Evolutionary conservation across 2,113 vertebrate species (phyloP).

Genomic region (Oryzias woworae): DNA sequence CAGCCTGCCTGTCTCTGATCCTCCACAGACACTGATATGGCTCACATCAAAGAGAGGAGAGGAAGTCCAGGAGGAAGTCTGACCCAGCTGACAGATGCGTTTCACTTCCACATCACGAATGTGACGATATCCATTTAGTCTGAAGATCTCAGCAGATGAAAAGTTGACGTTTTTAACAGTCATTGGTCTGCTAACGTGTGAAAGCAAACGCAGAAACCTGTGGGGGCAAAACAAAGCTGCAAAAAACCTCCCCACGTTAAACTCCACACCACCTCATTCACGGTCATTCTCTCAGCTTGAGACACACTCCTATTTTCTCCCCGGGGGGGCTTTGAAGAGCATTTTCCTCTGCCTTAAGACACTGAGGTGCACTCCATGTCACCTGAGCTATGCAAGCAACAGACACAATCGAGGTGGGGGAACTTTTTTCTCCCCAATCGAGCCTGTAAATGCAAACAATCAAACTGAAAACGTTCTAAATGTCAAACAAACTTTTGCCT

Average conservation of each 20-base stretch:
- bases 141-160: background rate
- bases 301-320: conserved; percentile 27
- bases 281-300: conserved; percentile 53
- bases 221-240: conserved; percentile 7
- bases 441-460: too few species aligned
- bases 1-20: conserved; percentile 50
- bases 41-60: conserved; percentile 57
- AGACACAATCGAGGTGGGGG: too few species aligned
- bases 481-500: too few species aligned
- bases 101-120: conserved; percentile 3
- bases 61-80: conserved; percentile 53
- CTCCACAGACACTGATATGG: conserved; percentile 45
- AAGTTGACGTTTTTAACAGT: background rate
- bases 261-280: conserved; percentile 16
- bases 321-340: background rate
- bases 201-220: conserved; percentile 50
- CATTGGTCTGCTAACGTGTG: conserved; percentile 51
- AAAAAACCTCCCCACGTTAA: conserved; percentile 14
- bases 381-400: too few species aligned
- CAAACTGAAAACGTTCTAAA: too few species aligned
- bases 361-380: too few species aligned
- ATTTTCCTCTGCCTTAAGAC: too few species aligned
- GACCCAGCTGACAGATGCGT: conserved; percentile 29
- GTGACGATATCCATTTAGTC: background rate
- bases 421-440: too few species aligned